Percentiles rank a stretch among this genome's conserved stretches.
Evolutionary conservation across 2,113 vertebrate species (phyloP).

Genomic region (Lonchura striata): DNA sequence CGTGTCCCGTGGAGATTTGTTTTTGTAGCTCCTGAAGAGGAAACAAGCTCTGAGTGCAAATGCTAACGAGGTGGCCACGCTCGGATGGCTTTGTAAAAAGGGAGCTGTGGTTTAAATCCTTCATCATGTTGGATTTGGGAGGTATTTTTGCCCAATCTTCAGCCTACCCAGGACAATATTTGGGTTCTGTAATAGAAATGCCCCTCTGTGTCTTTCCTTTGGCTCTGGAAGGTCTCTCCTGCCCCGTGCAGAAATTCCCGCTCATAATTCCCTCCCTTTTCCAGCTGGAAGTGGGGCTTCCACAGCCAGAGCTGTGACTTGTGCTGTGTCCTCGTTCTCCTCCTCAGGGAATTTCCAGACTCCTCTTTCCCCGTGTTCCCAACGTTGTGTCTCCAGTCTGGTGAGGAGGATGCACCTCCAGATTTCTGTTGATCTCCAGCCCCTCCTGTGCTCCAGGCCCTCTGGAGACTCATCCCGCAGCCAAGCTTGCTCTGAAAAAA

Average conservation of each 20-base stretch:
- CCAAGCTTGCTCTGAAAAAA: neutral
- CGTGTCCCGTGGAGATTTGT: rapidly evolving
- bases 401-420: neutral
- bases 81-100: neutral
- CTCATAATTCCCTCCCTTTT: neutral
- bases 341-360: neutral
- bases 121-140: neutral
- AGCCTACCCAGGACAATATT: neutral
- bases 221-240: neutral
- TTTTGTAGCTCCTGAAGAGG: neutral
- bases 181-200: neutral
- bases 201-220: neutral
- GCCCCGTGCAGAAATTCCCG: neutral
- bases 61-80: neutral
- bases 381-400: rapidly evolving
- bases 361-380: neutral
- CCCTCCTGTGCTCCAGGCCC: neutral
- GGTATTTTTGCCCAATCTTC: neutral
- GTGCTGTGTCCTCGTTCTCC: neutral
- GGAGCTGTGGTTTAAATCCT: neutral
- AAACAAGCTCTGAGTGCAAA: neutral
- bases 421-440: neutral
- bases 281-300: neutral
- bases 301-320: neutral
- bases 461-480: rapidly evolving